Base-by-base conservation (phyloP, 2,797 vertebrate species). In the Pogoniulus pusillus region DNA sequence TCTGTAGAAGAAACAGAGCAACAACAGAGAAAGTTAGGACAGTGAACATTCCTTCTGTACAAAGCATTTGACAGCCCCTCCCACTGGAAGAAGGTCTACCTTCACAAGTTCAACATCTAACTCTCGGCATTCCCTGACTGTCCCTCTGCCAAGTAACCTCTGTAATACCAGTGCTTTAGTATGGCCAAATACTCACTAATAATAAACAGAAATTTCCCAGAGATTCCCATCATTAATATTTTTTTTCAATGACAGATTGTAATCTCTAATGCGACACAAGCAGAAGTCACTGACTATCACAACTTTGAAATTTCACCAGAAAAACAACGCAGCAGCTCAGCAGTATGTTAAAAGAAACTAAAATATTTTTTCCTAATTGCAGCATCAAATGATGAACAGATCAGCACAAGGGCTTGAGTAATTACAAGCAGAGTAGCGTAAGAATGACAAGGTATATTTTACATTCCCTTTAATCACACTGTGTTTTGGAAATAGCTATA, bases 1-100 rank as follows among this genome's bases (percentile, higher is more conserved):
- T 97, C 99, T 99, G 95, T 87, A 58, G 74, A 90, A 94, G 70
- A 96, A 85, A 94, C 45, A 85, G 6, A 93, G 12, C 9, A 86
- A 69, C 47, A 6, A 6, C 84, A 87, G 79, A 89, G 85, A 37
- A 81, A 85, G 24, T 71, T 64, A 90, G n/a, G n/a, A 64, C n/a
- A 78, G 53, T 32, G 12, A 74, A 20, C 49, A 76, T 30, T 72
- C n/a, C 51, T 76, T 66, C 3, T 29, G 15, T 29, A 27, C 3
- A 70, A 7, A 79, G 23, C 22, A 75, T 75, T 47, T 77, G 84
- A 17, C 7, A 84, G 9, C 37, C n/a, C 20, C 41, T 77, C 16
- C 13, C 60, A 41, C 7, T 29, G 70, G 15, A 85, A 43, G 29
- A 79, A 73, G 6, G 37, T 39, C 26, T 9, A 37, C 26, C 10